Evolutionary conservation across 2,113 vertebrate genomes (phyloP), one percentile per base, ranked within the genome.

Genomic region (Gymnarchus niloticus): DNA sequence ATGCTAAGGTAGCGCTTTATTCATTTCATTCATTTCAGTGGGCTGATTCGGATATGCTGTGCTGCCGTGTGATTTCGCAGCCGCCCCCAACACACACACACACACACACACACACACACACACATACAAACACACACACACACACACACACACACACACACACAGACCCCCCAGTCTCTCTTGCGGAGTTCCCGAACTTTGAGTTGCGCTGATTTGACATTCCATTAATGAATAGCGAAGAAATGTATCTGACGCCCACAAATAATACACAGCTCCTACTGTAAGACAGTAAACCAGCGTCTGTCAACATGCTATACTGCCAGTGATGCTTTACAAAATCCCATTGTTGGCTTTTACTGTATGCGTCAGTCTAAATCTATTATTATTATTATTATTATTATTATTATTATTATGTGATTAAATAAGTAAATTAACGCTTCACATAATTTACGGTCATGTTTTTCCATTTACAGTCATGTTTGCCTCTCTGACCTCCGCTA

Each of bases 391-490:
- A 69, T 3, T 69, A 69, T 25, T 69, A 69, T 37, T 69, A 5
- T 9, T 65, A 28, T 65, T 37, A 19, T 37, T 69, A 41, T 1
- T 78, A 78, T n/a, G 49, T n/a, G 37, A 37, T 83, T 48, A 83
- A 83, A 61, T 49, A 25, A 61, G 3, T 37, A 83, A 37, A 83
- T 56, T 9, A 46, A 46, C 37, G 17, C 21, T 44, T 77, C 33
- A 46, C 17, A 77, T 77, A n/a, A 10, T 41, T 21, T 19, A 8
- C 9, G 41, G 46, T 48, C 37, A 10, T 78, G 44, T n/a, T 21
- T 78, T 48, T 78, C 44, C 76, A 78, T 78, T 78, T 78, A 48
- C 33, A 33, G 44, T 78, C 23, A 78, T 82, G 86, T 84, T 81
- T 69, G 33, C 2, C 33, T 78, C 69, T 51, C 28, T 86, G 86